These are phyloP conservation scores for Hesperia comma DNA, from an alignment of 2,888 invertebrate species.

Conservation along the genomic window DNA sequence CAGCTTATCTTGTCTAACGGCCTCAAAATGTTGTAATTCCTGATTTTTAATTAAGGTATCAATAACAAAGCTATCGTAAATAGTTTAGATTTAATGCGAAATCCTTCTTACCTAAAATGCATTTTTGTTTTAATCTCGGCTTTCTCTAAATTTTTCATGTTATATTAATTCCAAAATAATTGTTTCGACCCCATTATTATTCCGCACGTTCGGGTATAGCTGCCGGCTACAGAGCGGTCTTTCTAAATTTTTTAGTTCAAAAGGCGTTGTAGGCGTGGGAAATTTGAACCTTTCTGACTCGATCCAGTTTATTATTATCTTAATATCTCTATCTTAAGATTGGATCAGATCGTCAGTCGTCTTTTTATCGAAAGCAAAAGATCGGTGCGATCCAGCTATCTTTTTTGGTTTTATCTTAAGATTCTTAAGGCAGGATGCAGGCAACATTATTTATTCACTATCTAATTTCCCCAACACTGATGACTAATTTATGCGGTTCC, in stretches of 20 bases:
- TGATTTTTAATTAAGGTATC: too few species aligned
- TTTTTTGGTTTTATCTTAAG: too few species aligned
- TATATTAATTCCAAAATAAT: slow-evolving; percentile 70
- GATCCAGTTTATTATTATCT: slow-evolving; percentile 57
- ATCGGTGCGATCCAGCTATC: too few species aligned
- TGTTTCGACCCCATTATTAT: slow-evolving; percentile 77
- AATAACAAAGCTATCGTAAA: too few species aligned
- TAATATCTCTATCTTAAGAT: slow-evolving; percentile 59
- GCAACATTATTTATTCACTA: too few species aligned
- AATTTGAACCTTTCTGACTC: slow-evolving; percentile 55
- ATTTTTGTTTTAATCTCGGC: slow-evolving; percentile 55
- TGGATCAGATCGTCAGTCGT: slow-evolving; percentile 21
- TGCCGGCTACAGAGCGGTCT: slow-evolving; percentile 65
- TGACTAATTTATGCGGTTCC: slow-evolving; percentile 25
- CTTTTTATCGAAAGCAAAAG: slow-evolving; percentile 7
- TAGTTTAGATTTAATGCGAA: neutral
- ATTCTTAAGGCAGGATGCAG: too few species aligned
- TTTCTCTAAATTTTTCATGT: slow-evolving; percentile 58
- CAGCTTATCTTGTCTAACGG: too few species aligned
- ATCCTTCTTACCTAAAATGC: too few species aligned
- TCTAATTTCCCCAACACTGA: neutral
- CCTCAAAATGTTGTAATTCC: too few species aligned
- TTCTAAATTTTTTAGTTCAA: slow-evolving; percentile 54
- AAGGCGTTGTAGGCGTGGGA: slow-evolving; percentile 67
- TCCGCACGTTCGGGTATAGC: slow-evolving; percentile 63